Base-by-base conservation (phyloP, 30 jellyfish, hydroid and myxozoan genomes). In the Hydra vulgaris region DNA sequence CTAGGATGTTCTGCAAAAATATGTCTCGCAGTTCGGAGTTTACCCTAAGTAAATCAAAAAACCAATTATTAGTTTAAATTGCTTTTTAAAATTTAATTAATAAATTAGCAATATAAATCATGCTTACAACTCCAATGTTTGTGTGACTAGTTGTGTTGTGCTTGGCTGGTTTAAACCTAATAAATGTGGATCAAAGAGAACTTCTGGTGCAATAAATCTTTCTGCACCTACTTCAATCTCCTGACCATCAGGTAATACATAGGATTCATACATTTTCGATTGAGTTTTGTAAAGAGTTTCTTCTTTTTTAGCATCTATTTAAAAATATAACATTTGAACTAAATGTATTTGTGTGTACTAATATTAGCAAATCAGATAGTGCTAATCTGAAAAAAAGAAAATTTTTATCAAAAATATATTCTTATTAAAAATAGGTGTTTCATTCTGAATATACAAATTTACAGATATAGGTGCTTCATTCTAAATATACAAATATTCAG, bases 181-280 rank as follows among this genome's bases (percentile, higher is more conserved):
- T 61, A 77, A 56, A 15, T 76, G 82, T 7, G 99, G 99, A 66
- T 87, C 90, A 69, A 71, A 93, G 22, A 93, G 70, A 20, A 87
- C 81, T 78, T 93, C 99, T 23, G 95, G n/a, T 17, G 87, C 77
- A 69, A 76, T 75, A 78, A 56, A 93, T 54, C 99, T 76, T 70
- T 93, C 96, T n/a, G 82, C 79, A 26, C 89, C 99, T 18, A 93
- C 52, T 8, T 87, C 96, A 56, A 93, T 80, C 27, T 83, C 86
- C 52, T 93, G 99, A 15, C 99, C 99, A 79, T 93, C 99, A 0
- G 99, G 99, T 53, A 93, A 85, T 55, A 95, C 86, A 82, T 72
- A 92, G 7, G 78, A 7, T 81, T 85, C 56, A 26, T 81, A 27
- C 71, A 82, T 83, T 71, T 86, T 95, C 71, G 76, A 66, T 20